phyloP scores from a whole-genome alignment of 53 echinoderm and acorn worm species.

The Patiria pectinifera region DNA sequence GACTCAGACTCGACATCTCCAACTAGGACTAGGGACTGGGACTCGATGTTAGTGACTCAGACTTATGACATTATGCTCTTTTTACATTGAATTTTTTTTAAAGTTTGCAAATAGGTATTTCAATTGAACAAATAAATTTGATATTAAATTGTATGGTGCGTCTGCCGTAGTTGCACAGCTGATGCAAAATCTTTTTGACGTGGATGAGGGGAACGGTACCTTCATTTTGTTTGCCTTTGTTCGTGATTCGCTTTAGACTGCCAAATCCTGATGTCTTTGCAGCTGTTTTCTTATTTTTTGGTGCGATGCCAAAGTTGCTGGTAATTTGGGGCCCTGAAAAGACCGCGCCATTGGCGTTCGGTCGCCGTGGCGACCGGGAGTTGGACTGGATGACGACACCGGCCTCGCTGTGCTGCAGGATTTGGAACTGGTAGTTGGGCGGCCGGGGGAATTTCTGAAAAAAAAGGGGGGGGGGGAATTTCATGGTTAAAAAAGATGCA shows the following conservation, averaged over 20 bases:
- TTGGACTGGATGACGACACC: conserved; percentile 71
- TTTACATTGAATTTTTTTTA: too few species aligned
- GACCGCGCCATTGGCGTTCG: conserved; percentile 5
- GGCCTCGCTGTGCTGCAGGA: conserved; percentile 80
- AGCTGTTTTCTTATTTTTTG: conserved; percentile 75
- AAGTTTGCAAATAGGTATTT: too few species aligned
- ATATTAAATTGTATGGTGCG: too few species aligned
- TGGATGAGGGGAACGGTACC: conserved; percentile 41
- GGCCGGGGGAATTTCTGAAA: conserved; percentile 86
- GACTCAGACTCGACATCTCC: too few species aligned
- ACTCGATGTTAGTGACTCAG: too few species aligned
- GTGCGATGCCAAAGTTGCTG: neutral
- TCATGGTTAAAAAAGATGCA: neutral
- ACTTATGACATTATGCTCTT: too few species aligned
- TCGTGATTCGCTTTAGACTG: conserved; percentile 88
- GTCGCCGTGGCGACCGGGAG: conserved; percentile 7
- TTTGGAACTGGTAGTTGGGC: conserved; percentile 95
- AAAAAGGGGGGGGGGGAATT: neutral
- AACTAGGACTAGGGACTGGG: too few species aligned
- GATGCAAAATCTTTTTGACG: too few species aligned
- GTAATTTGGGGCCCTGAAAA: conserved; percentile 43
- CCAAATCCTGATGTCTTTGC: conserved; percentile 88
- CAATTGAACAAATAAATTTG: too few species aligned
- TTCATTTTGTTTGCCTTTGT: conserved; percentile 67
- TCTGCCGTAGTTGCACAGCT: too few species aligned